These are phyloP conservation scores for Actenoides hombroni DNA, from an alignment of 2,113 vertebrate genomes.

Conservation along the genomic window DNA sequence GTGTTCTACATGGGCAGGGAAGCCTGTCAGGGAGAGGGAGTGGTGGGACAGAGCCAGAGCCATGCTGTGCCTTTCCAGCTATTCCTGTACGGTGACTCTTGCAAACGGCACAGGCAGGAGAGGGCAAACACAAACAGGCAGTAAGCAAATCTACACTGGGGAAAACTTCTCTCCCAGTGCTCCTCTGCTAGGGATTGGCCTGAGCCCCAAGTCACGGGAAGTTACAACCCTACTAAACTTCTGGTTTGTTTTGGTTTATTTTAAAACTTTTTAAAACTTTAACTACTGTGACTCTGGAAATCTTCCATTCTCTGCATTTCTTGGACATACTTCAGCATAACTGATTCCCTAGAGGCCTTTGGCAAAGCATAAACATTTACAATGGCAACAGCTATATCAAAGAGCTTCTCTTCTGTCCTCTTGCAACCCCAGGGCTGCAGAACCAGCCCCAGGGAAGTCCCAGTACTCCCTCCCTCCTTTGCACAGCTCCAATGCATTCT, in stretches of 20 bases:
- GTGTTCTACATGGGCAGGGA: constrained; percentile 36
- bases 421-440: neutral
- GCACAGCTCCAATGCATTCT: neutral
- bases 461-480: neutral
- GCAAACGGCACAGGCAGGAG: neutral
- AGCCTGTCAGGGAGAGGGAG: neutral
- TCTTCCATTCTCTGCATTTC: neutral
- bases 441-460: neutral
- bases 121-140: neutral
- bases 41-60: neutral
- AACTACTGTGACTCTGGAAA: neutral
- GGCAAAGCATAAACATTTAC: neutral
- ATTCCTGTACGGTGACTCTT: neutral
- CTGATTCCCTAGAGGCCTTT: neutral
- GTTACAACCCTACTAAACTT: neutral
- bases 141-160: neutral
- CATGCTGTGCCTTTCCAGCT: neutral
- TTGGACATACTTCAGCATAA: neutral
- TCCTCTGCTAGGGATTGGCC: neutral
- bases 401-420: neutral
- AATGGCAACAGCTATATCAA: neutral
- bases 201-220: neutral
- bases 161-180: neutral
- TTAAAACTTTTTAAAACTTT: constrained; percentile 29
- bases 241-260: neutral